A percentile compares a stretch with the other conserved stretches of the same genome.
Evolutionary conservation across 2,113 vertebrate species (phyloP).

Genomic region (Coreoperca whiteheadi): DNA sequence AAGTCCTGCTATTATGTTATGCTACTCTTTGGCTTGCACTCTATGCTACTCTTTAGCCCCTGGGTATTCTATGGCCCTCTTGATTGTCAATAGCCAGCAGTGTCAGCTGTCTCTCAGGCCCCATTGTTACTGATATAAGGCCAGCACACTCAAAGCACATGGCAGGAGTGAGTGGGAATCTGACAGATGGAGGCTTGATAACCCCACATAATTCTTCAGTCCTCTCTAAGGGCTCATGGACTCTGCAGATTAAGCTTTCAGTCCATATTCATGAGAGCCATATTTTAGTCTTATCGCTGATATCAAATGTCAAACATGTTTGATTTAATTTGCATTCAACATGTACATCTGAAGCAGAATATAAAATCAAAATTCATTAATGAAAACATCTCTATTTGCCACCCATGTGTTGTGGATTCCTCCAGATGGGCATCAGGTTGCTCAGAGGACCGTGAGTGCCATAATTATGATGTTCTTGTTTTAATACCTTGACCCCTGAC

Average conservation of each 20-base stretch:
- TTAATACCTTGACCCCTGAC: constrained; percentile 78
- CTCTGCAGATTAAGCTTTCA: constrained; percentile 56
- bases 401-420: constrained; percentile 35
- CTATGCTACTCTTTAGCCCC: background rate
- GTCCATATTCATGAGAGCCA: constrained; percentile 49
- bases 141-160: constrained; percentile 31
- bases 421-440: constrained; percentile 75
- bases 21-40: background rate
- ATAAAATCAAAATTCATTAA: background rate
- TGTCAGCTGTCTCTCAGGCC: constrained; percentile 38
- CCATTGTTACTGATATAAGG: constrained; percentile 53
- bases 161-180: constrained; percentile 57
- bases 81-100: constrained; percentile 14
- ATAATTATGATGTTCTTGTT: constrained; percentile 66
- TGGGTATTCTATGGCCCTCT: background rate
- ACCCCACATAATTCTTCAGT: constrained; percentile 36
- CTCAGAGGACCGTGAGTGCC: constrained; percentile 26
- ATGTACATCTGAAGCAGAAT: background rate
- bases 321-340: constrained; percentile 31
- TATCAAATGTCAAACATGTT: constrained; percentile 18
- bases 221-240: constrained; percentile 35
- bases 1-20: background rate
- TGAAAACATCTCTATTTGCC: background rate
- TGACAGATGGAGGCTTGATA: constrained; percentile 67
- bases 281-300: constrained; percentile 8